phyloP scores from a whole-genome alignment of 2,113 vertebrate genomes.

The Pelobates fuscus region DNA sequence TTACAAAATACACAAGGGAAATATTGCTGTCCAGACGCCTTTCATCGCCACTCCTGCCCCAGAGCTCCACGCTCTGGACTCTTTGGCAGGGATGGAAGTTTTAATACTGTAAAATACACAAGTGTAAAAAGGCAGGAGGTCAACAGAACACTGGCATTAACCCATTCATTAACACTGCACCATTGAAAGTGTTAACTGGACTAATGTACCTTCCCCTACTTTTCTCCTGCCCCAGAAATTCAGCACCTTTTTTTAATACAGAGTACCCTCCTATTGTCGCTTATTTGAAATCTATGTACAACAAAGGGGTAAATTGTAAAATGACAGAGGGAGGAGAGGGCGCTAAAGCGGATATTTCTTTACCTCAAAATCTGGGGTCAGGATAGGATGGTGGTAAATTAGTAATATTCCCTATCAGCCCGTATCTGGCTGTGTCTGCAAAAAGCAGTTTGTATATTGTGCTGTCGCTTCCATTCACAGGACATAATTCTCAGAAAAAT shows the following conservation, averaged over 20 bases:
- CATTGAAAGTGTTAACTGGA: slow-evolving; percentile 20
- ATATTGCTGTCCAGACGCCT: slow-evolving; percentile 45
- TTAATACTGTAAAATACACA: slow-evolving; percentile 13
- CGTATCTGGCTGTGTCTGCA: not conserved
- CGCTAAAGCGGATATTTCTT: not conserved
- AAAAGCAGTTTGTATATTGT: slow-evolving; percentile 28
- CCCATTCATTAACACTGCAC: slow-evolving; percentile 7
- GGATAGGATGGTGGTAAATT: slow-evolving; percentile 10
- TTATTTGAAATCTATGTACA: slow-evolving; percentile 34
- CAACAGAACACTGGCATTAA: slow-evolving; percentile 31
- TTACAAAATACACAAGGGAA: slow-evolving; percentile 43
- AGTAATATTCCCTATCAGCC: not conserved
- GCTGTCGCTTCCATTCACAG: slow-evolving; percentile 47
- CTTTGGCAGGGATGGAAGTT: not conserved
- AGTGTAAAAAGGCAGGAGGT: slow-evolving; percentile 35
- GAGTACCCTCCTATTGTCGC: slow-evolving; percentile 24
- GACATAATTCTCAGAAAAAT: slow-evolving; percentile 37
- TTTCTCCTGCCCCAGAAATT: slow-evolving; percentile 16
- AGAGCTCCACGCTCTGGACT: not conserved
- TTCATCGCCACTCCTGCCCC: slow-evolving; percentile 17
- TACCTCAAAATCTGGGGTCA: not conserved
- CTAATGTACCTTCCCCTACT: slow-evolving; percentile 8
- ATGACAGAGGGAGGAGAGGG: not conserved
- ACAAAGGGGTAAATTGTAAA: slow-evolving; percentile 19
- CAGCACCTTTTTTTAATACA: slow-evolving; percentile 8